phyloP scores from a whole-genome alignment of 2,797 vertebrate genomes.

The Micrastur ruficollis region DNA sequence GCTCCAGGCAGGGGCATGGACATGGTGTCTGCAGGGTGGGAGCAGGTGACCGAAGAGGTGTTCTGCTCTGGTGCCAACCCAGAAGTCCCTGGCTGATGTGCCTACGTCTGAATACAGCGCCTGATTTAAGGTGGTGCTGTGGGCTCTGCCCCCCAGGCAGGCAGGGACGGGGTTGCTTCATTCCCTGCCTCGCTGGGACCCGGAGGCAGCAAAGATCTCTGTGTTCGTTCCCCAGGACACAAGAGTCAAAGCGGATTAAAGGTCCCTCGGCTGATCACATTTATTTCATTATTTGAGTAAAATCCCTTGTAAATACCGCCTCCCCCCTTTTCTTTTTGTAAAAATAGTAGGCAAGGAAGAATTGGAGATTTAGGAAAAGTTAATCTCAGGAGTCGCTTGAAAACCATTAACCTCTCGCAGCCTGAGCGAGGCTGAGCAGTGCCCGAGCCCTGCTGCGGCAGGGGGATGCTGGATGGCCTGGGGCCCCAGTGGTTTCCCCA shows the following conservation, averaged over 20 bases:
- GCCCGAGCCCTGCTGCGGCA: accelerated
- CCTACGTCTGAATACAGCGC: background rate
- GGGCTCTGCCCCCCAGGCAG: background rate
- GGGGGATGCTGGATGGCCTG: background rate
- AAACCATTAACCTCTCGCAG: constrained; percentile 4
- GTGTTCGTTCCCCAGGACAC: background rate
- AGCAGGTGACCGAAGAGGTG: background rate
- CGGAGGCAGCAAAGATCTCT: background rate
- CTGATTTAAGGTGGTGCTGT: background rate
- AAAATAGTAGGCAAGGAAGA: constrained; percentile 39
- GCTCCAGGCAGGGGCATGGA: background rate
- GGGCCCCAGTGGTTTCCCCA: background rate
- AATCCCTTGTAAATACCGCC: constrained; percentile 24
- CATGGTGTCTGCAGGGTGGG: background rate
- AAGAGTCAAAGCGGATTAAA: constrained; percentile 60
- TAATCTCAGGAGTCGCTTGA: background rate
- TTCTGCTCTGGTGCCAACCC: background rate
- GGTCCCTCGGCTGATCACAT: constrained; percentile 43
- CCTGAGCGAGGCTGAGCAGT: background rate
- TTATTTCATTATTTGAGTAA: constrained; percentile 64
- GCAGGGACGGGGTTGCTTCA: background rate
- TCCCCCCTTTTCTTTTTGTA: background rate
- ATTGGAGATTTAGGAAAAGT: constrained; percentile 40
- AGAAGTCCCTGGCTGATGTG: background rate
- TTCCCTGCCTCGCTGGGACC: background rate